Base-by-base conservation (phyloP, 2,113 vertebrate genomes). In the Copsychus sechellarum region DNA sequence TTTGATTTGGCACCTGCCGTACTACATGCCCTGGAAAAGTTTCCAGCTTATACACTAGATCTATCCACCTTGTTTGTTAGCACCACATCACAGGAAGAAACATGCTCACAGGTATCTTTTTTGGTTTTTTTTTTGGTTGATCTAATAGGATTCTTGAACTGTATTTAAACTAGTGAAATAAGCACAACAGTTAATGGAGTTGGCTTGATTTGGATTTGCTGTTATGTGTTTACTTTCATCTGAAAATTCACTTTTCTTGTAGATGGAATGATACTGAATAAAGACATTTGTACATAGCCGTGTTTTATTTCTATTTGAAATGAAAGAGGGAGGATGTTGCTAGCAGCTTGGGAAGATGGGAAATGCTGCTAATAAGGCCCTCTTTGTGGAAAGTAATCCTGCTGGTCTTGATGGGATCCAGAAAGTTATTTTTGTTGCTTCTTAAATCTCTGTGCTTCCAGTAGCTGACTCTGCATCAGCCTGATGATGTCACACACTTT, bases 1-100 rank as follows among this genome's bases (percentile, higher is more conserved):
- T 98, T 99, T 81, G 98, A 99, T 90, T 96, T 99, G 97, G 99
- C 98, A 91, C 98, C 99, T 40, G 99, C 99, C 57, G 94, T 99
- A 73, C 98, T 99, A 66, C 99, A 99, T 11, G 96, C 98, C 54
- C 97, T 99, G 95, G 99, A 99, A 96, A 99, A 98, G 90, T 99
- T 99, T 94, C 97, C 98, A 0, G 98, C 99, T 13, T 99, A 99
- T 96, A 98, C 98, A 5, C 95, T 99, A 69, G 99, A 99, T 81
- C 96, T 99, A 91, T 97, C 98, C 2, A 93, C 98, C 88, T 97
- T 99, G 88, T 99, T 98, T 96, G 98, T 96, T 88, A 98, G 98
- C 40, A 33, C 82, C 26, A 96, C 97, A 29, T 98, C 98, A 25
- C 98, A 99, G 4, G 99, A 99, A 96, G 99, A 99, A 97, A 98